Base-by-base conservation (phyloP, 2,888 invertebrate genomes). In the Bombylius major region DNA sequence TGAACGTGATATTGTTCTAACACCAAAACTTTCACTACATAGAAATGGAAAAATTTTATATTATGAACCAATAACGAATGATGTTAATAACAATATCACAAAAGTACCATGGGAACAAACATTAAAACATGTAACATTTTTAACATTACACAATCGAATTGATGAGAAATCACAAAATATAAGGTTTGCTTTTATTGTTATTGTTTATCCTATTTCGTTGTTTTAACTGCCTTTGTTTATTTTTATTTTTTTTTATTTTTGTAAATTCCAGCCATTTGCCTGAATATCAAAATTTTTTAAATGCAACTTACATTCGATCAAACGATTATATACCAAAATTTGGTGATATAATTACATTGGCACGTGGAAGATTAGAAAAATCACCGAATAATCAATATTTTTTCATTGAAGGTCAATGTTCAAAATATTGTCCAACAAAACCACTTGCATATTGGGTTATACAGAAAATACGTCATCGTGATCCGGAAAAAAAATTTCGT, bases 361-460 rank as follows among this genome's bases (percentile, higher is more conserved):
- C 84, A 5, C 78, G 78, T 63, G 86, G 86, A 13, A 78, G 82
- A 59, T 68, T 86, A 13, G 75, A 83, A 62, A 77, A 78, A 59
- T 73, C 70, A 31, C 60, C 75, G 0, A 65, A 63, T 8, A 70
- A 69, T n/a, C 77, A 79, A 1, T 82, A 76, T 63, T 72, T 76
- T 47, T 84, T 85, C 64, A 70, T 79, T 0, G 81, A 82, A 61
- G 71, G 69, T 11, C 48, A 53, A n/a, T 65, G 67, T 58, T 39
- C 39, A 31, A 49, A 58, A 36, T 51, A 57, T 14, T 55, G 51
- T 45, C 60, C 64, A 5, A 70, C 71, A 51, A 69, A 71, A 56
- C 75, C 82, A 5, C 75, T 80, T 64, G 84, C 85, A 1, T 68
- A 82, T 56, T 86, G 86, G 86, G 80, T 81, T 1, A 83, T 86